Evolutionary conservation across 1,140 invertebrate species (phyloP).

Genomic region (Goniozus legneri): DNA sequence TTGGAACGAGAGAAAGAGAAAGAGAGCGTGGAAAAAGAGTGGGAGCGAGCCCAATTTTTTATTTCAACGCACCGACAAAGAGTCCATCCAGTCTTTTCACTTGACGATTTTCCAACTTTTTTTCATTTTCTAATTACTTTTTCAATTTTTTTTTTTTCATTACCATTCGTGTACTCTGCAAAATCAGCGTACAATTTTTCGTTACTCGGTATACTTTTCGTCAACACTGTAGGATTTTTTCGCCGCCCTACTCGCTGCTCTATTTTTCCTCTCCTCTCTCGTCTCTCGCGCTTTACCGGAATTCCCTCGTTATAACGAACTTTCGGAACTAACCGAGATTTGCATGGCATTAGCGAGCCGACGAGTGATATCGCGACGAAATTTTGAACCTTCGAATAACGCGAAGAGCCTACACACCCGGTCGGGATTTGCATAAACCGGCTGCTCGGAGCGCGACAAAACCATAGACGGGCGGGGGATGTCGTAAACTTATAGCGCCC

Average conservation of each 20-base stretch:
- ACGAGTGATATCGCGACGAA: no score
- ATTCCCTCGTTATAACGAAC: conserved; percentile 29
- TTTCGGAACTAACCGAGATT: conserved; percentile 37
- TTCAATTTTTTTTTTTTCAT: no score
- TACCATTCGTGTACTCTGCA: no score
- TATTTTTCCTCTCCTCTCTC: not conserved
- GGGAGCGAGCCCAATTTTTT: no score
- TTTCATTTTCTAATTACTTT: conserved; percentile 1
- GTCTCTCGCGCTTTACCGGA: not conserved
- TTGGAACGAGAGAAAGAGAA: no score
- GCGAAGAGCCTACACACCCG: no score
- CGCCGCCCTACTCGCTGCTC: no score
- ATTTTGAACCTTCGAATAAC: no score
- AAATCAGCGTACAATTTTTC: conserved; percentile 18
- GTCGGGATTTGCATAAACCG: conserved; percentile 33
- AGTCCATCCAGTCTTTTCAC: conserved; percentile 2
- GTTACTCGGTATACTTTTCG: no score
- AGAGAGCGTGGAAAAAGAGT: no score
- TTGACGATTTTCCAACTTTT: conserved; percentile 9
- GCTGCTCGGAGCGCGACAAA: conserved; percentile 26
- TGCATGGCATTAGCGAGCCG: conserved; percentile 29
- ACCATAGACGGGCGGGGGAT: no score
- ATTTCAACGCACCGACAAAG: conserved; percentile 15
- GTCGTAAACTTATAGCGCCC: conserved; percentile 32
- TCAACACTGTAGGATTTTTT: no score